Evolutionary conservation across 2,797 vertebrate species (phyloP).

Genomic region (Heliangelus exortis): DNA sequence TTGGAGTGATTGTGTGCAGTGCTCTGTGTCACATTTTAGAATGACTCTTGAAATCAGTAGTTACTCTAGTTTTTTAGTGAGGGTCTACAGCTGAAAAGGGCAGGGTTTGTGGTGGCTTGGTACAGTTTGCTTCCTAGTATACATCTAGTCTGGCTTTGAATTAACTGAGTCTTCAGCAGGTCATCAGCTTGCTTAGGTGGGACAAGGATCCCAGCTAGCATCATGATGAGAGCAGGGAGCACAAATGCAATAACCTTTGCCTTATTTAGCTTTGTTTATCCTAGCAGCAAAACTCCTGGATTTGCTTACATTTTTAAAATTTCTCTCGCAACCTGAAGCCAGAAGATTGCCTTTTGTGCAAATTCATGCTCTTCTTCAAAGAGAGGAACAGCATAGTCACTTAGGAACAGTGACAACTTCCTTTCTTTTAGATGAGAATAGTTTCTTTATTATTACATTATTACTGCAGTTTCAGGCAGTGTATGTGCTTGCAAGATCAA

Average conservation of each 20-base stretch:
- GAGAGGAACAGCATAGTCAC: neutral
- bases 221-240: neutral
- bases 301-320: slow-evolving; percentile 26
- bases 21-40: neutral
- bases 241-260: neutral
- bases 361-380: neutral
- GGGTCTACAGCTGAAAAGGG: neutral
- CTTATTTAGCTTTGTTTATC: slow-evolving; percentile 31
- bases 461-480: neutral
- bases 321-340: neutral
- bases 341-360: slow-evolving; percentile 4
- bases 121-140: neutral
- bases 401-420: neutral
- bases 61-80: neutral
- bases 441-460: neutral
- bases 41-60: neutral
- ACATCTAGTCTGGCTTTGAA: neutral
- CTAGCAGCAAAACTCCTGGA: neutral
- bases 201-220: neutral
- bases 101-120: neutral
- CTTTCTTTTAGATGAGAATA: neutral
- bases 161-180: neutral
- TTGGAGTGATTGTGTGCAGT: neutral
- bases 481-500: neutral
- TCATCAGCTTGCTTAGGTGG: neutral